Base-by-base conservation (phyloP, 1,140 invertebrate genomes). In the Solenopsis fugax region DNA sequence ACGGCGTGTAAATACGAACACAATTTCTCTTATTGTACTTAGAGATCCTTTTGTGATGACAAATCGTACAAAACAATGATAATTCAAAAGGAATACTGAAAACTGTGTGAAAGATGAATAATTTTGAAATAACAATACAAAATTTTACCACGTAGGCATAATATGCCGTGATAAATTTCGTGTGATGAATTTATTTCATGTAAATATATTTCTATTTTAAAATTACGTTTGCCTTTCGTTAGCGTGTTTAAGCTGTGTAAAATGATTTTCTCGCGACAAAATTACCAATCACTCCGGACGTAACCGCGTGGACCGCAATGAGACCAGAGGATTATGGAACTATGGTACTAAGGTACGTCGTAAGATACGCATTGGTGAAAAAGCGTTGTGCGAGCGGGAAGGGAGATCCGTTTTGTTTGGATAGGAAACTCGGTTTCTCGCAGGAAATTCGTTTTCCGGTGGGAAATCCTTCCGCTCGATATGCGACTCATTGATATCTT, bases 401-500 rank as follows among this genome's bases (percentile, higher is more conserved):
- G 54, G 64, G 29, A 50, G 12, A 52, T 13, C 41, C 2, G 80
- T 41, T 73, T 82, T 73, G 41, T 73, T 84, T 73, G 54, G 24
- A 73, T 41, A 37, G 69, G 54, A 73, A 84, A 41, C 18, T 72
- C 41, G 24, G 80, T 60, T 81, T 72, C 78, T 29, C 65, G 50
- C 65, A 56, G 78, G 37, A 81, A 81, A 81, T 21, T 45, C 29
- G 78, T 81, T 81, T 84, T 18, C 67, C 80, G 52, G 60, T 82
- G 41, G 24, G 52, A 60, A 37, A 48, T 69, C 41, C 58, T 72
- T 52, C 52, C 75, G 41, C 81, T 72, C 60, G 60, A 64, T 76
- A 85, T 56, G 48, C 85, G 34, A 29, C 58, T 85, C 58, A 80
- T 87, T 62, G 80, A 62, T 71, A 72, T 89, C 56, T 52, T 77